Conservation (phyloP, 2,888 invertebrate genomes). For the Teleiodes luculella region DNA sequence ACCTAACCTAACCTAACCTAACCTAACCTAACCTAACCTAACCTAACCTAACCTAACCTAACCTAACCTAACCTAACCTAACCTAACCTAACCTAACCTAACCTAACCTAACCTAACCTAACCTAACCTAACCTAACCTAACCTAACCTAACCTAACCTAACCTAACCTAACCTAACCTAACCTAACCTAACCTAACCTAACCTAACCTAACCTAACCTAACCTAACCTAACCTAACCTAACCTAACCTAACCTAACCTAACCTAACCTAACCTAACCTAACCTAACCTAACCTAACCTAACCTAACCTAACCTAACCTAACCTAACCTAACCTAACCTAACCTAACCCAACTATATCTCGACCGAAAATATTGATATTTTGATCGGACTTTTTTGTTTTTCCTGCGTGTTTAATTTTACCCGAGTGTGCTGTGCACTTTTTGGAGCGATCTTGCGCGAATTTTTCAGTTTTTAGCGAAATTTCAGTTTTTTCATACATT, state of each 20-base stretch:
- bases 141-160: conserved; percentile 21
- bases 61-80: conserved; percentile 23
- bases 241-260: conserved; percentile 15
- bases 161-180: conserved; percentile 20
- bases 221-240: conserved; percentile 11
- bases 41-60: conserved; percentile 24
- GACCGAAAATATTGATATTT: no score
- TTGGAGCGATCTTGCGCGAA: no score
- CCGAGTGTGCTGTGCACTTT: no score
- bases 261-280: conserved; percentile 9
- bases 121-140: conserved; percentile 21
- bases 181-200: conserved; percentile 22
- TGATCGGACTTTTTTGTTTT: no score
- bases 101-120: conserved; percentile 23
- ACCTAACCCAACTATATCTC: no score
- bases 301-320: conserved; percentile 12
- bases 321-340: conserved; percentile 18
- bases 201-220: conserved; percentile 22
- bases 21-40: conserved; percentile 24
- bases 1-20: conserved; percentile 22
- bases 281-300: conserved; percentile 8
- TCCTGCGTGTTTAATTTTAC: no score
- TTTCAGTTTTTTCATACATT: no score
- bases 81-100: conserved; percentile 22
- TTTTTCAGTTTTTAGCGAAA: no score